Conservation (phyloP, 30 jellyfish, hydroid and myxozoan genomes). For the Aurelia coerulea region DNA sequence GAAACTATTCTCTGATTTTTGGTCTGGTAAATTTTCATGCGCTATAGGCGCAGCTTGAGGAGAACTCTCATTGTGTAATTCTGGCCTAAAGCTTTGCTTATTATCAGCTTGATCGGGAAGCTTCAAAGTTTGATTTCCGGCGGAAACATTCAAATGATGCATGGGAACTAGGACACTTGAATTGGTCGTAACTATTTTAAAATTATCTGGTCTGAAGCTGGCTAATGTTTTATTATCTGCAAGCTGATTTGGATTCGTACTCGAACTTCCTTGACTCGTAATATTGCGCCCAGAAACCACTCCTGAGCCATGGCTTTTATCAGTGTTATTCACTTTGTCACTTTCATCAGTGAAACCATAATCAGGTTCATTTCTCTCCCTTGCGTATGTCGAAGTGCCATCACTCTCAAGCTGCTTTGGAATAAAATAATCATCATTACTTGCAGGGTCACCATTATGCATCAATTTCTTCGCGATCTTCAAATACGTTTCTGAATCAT, state of each 20-base stretch:
- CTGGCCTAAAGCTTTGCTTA: no score
- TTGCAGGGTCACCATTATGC: conserved; percentile 33
- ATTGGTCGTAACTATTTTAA: background rate
- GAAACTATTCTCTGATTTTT: no score
- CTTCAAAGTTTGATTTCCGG: background rate
- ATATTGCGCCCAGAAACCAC: background rate
- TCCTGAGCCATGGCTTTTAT: background rate
- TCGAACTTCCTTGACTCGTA: background rate
- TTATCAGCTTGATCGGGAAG: background rate
- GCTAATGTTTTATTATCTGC: no score
- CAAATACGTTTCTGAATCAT: conserved; percentile 52
- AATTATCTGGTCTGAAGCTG: background rate
- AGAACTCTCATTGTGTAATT: no score
- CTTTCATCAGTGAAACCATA: conserved; percentile 68
- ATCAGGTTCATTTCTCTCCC: conserved; percentile 24
- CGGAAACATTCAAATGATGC: background rate
- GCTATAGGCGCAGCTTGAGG: no score
- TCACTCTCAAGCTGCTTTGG: conserved; percentile 60
- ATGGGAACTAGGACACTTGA: conserved; percentile 6
- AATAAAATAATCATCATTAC: conserved; percentile 23
- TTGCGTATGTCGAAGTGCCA: conserved; percentile 27
- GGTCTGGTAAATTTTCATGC: no score
- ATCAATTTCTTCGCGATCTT: conserved; percentile 59
- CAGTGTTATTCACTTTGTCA: background rate
- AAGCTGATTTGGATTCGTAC: no score